Evolutionary conservation across 2,888 invertebrate species (phyloP).

Genomic region (Poecilus cupreus): DNA sequence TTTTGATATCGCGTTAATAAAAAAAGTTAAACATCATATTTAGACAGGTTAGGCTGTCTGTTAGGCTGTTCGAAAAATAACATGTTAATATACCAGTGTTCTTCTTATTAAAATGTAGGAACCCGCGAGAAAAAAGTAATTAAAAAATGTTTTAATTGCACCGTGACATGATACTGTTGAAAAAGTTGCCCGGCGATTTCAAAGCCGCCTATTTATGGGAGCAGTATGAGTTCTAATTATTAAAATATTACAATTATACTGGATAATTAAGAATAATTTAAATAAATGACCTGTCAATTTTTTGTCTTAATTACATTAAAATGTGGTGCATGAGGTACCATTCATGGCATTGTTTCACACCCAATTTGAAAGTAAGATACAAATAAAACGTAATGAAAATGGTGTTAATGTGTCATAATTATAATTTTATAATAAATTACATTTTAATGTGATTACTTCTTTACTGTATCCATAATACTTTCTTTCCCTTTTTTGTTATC

Average conservation of each 20-base stretch:
- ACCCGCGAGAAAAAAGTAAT: slow-evolving; percentile 8
- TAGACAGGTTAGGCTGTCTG: background rate
- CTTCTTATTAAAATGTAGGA: background rate
- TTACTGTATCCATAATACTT: background rate
- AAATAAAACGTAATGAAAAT: slow-evolving; percentile 24
- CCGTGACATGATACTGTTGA: background rate
- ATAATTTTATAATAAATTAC: slow-evolving; percentile 1
- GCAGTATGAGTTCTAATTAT: slow-evolving; percentile 35
- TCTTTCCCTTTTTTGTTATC: slow-evolving; percentile 36
- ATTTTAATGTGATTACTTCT: slow-evolving; percentile 14
- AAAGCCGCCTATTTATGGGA: background rate
- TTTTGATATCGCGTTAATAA: background rate
- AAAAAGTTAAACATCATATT: background rate
- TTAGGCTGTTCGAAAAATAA: background rate
- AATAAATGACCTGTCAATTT: slow-evolving; percentile 28
- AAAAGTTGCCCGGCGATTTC: background rate
- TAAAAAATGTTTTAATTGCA: slow-evolving; percentile 20
- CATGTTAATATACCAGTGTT: background rate
- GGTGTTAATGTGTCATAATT: slow-evolving; percentile 24
- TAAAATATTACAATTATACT: slow-evolving; percentile 33
- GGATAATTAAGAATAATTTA: slow-evolving; percentile 30
- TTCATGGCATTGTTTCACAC: background rate
- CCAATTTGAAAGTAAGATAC: background rate
- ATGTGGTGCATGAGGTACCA: slow-evolving; percentile 16
- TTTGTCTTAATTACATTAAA: slow-evolving; percentile 2